Conservation (phyloP, 2,113 vertebrate genomes). For the Sinocyclocheilus anophthalmus region DNA sequence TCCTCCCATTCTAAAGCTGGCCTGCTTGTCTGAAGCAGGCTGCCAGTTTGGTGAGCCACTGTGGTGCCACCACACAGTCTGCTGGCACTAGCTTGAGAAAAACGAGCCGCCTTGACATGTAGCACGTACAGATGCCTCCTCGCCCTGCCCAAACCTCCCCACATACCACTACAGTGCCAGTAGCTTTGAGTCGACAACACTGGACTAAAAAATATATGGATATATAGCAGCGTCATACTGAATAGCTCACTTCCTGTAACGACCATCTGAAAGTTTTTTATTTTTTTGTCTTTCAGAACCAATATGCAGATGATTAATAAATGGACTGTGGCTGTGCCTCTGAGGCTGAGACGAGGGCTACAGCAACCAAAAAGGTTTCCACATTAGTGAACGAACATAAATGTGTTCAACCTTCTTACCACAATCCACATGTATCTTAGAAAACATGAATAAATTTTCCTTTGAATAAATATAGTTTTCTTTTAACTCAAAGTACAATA, state of each 20-base stretch:
- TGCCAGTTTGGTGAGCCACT: conserved; percentile 58
- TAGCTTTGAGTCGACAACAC: conserved; percentile 66
- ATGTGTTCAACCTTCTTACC: no score
- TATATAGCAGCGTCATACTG: neutral
- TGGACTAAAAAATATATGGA: conserved; percentile 61
- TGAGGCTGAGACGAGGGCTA: no score
- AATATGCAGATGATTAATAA: no score
- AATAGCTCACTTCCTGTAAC: no score
- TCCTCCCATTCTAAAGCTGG: conserved; percentile 60
- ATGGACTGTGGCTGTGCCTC: no score
- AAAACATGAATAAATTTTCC: neutral
- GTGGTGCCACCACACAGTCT: conserved; percentile 59
- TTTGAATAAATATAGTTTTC: neutral
- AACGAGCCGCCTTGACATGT: conserved; percentile 64
- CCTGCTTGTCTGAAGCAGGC: conserved; percentile 27
- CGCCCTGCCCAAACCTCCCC: conserved; percentile 38
- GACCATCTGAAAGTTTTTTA: neutral
- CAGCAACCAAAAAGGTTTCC: no score
- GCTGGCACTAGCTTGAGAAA: conserved; percentile 60
- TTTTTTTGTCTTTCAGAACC: neutral
- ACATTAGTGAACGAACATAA: no score
- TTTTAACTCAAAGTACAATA: neutral
- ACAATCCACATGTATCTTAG: no score
- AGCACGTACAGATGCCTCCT: conserved; percentile 43
- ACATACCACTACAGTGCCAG: conserved; percentile 64